phyloP scores from a whole-genome alignment of 2,797 vertebrate species.

The Paramormyrops hopkinsi region DNA sequence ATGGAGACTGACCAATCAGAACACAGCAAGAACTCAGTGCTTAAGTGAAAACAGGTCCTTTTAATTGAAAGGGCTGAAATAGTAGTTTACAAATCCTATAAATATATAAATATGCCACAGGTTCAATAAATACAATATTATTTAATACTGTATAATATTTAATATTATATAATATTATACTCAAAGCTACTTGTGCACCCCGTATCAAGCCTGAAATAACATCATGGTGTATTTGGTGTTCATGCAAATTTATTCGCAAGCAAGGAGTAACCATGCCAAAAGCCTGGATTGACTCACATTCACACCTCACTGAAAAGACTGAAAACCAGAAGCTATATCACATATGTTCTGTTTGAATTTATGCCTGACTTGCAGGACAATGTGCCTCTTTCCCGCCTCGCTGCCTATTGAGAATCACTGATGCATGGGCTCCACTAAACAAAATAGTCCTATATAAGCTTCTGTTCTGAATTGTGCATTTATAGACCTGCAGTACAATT shows the following conservation, averaged over 20 bases:
- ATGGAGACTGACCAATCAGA: neutral
- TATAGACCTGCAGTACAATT: neutral
- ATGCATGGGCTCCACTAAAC: neutral
- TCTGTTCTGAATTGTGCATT: neutral
- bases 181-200: neutral
- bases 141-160: neutral
- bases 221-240: neutral
- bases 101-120: neutral
- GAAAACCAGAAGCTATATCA: neutral
- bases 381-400: neutral
- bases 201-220: neutral
- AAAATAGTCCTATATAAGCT: neutral
- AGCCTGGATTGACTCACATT: neutral
- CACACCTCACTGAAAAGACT: neutral
- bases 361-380: neutral
- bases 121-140: neutral
- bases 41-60: neutral
- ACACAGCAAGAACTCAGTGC: neutral
- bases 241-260: neutral
- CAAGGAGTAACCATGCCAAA: neutral
- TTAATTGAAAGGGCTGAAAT: neutral
- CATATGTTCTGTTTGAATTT: neutral
- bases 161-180: neutral
- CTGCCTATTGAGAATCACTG: neutral
- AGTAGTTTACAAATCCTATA: neutral